Conservation (phyloP, 2,888 invertebrate genomes). For the Neelides folsomi region DNA sequence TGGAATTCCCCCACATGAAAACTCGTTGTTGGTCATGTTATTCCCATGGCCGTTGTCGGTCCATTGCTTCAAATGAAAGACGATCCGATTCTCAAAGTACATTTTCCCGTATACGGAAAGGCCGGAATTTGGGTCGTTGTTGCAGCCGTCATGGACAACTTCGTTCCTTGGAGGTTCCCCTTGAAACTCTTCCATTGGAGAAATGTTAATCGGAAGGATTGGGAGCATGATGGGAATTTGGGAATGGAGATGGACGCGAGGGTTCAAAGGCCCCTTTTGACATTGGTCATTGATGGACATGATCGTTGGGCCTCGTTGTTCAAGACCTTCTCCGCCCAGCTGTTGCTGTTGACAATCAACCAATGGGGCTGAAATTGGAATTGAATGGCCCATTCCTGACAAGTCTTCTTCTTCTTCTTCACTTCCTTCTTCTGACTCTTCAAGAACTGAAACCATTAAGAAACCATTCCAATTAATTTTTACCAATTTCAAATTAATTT, state of each 20-base stretch:
- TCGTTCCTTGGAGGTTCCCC: background rate
- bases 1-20: conserved; percentile 10
- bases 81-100: conserved; percentile 21
- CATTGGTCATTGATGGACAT: conserved; percentile 1
- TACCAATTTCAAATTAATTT: background rate
- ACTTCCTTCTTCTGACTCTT: conserved; percentile 8
- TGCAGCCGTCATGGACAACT: background rate
- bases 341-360: conserved; percentile 10
- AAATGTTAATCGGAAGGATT: no score
- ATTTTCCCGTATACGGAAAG: conserved; percentile 22
- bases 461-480: background rate
- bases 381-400: conserved; percentile 11
- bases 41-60: conserved; percentile 7
- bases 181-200: no score
- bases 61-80: conserved; percentile 21
- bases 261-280: background rate
- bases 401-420: conserved; percentile 18
- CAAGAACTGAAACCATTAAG: conserved; percentile 9
- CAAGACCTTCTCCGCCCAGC: conserved; percentile 5
- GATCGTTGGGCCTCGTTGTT: conserved; percentile 7
- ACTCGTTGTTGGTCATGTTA: conserved; percentile 3
- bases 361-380: conserved; percentile 5
- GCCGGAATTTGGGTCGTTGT: conserved; percentile 16
- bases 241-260: conserved; percentile 1
- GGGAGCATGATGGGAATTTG: conserved; percentile 6